Base-by-base conservation (phyloP, 2,888 invertebrate genomes). In the Graphium colonna region DNA sequence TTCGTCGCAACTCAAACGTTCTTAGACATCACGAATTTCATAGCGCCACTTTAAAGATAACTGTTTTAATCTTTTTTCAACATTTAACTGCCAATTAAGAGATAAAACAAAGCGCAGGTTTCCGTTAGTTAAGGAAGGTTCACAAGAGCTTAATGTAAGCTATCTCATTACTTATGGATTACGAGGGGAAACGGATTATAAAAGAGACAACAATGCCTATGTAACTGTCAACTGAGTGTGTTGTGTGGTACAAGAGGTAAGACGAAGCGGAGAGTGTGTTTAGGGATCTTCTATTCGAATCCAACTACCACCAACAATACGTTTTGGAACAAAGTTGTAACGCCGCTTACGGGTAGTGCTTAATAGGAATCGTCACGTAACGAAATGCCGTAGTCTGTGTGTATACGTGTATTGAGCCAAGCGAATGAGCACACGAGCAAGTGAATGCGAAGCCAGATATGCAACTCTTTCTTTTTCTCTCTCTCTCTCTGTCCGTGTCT, bases 181-280 rank as follows among this genome's bases (percentile, higher is more conserved):
- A 63, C 60, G 52, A 50, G 51, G 56, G 58, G 51, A 39, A 58
- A 53, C 52, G 56, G 60, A 67, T 64, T 63, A 69, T 65, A 61
- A 59, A 62, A 60, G 62, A 64, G 59, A 55, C 57, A 64, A 70
- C 69, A 70, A 69, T 69, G 64, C 64, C 56, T 53, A 57, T 61
- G 52, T 73, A 72, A 72, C 74, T 70, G 73, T 73, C 63, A 53
- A 41, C 57, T 60, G 64, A 66, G 63, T 43, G 13, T 18, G 0
- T 28, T n/a, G 16, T 8, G 17, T 39, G 55, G 44, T 48, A 28
- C n/a, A 39, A 16, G 40, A 21, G 28, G 21, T 16, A 9, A 15
- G 21, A 31, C 1, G 8, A 9, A 31, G 31, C 31, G 31, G 31
- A 10, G 1, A 31, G 31, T 9, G 10, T 31, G 1, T 45, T 17